These are phyloP conservation scores for Sterna hirundo DNA, from an alignment of 2,113 vertebrate species.

Conservation along the genomic window DNA sequence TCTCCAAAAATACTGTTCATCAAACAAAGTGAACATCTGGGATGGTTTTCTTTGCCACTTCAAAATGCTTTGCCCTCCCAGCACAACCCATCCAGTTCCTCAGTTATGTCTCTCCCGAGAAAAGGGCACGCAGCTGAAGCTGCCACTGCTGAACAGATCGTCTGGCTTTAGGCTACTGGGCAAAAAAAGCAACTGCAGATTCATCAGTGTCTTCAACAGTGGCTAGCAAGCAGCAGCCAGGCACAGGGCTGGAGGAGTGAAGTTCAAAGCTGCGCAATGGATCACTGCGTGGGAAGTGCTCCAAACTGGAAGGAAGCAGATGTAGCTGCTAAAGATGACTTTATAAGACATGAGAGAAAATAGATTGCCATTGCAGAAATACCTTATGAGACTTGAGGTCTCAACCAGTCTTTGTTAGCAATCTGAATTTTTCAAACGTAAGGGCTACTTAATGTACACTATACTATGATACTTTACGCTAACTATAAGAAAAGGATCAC, in stretches of 20 bases:
- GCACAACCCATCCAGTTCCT: not conserved
- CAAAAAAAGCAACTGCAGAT: not conserved
- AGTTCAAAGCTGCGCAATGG: not conserved
- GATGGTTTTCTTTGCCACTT: not conserved
- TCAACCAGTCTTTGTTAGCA: rapidly evolving
- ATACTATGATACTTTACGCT: not conserved
- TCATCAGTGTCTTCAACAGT: not conserved
- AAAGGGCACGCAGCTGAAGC: not conserved
- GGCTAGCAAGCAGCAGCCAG: not conserved
- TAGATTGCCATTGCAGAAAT: not conserved
- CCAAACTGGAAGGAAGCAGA: not conserved
- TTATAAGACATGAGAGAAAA: not conserved
- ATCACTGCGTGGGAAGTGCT: not conserved
- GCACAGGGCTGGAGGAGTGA: not conserved
- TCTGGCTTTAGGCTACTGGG: not conserved
- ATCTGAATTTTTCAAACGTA: not conserved
- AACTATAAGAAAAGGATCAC: not conserved
- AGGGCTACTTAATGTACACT: rapidly evolving
- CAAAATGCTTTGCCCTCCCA: not conserved
- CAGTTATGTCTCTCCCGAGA: not conserved
- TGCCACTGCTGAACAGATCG: not conserved
- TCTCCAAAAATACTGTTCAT: not conserved
- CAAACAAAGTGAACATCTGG: not conserved
- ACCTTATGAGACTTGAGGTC: not conserved
- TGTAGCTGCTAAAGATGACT: not conserved